Conservation (phyloP, 2,888 invertebrate species). For the Idaea aversata region DNA sequence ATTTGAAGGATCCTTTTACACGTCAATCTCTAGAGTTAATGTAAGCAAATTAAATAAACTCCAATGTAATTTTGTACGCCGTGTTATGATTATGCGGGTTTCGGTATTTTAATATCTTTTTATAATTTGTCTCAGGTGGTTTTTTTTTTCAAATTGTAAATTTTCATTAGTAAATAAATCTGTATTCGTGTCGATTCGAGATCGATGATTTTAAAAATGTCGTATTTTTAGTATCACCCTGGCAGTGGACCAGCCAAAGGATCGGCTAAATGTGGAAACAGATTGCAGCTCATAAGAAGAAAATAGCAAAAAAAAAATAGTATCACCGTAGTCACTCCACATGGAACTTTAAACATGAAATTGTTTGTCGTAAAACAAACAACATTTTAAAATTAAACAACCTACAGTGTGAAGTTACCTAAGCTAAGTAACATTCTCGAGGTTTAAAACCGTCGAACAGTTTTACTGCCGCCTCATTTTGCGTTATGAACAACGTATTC, state of each 20-base stretch:
- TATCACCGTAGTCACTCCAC: too few species aligned
- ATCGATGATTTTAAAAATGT: too few species aligned
- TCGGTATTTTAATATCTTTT: slow-evolving; percentile 4
- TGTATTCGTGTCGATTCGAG: too few species aligned
- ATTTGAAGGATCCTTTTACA: not conserved
- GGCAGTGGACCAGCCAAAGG: too few species aligned
- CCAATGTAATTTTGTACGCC: slow-evolving; percentile 18
- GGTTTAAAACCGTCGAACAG: slow-evolving; percentile 50
- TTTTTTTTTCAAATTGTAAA: not conserved
- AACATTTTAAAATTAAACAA: slow-evolving; percentile 35
- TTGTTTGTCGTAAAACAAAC: slow-evolving; percentile 9
- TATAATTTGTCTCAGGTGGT: not conserved
- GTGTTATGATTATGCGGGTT: slow-evolving; percentile 16
- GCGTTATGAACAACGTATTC: slow-evolving; percentile 64
- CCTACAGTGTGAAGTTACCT: slow-evolving; percentile 45
- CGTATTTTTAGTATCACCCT: too few species aligned
- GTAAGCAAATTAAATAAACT: slow-evolving; percentile 23
- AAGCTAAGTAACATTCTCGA: slow-evolving; percentile 64
- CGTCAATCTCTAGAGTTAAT: slow-evolving; percentile 14
- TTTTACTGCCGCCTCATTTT: slow-evolving; percentile 70
- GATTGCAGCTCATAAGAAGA: too few species aligned
- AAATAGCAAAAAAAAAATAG: too few species aligned
- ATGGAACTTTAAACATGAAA: not conserved
- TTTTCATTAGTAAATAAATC: too few species aligned
- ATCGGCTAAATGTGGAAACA: too few species aligned